Base-by-base conservation (phyloP, 2,888 invertebrate species). In the Quadroppia sp. region DNA sequence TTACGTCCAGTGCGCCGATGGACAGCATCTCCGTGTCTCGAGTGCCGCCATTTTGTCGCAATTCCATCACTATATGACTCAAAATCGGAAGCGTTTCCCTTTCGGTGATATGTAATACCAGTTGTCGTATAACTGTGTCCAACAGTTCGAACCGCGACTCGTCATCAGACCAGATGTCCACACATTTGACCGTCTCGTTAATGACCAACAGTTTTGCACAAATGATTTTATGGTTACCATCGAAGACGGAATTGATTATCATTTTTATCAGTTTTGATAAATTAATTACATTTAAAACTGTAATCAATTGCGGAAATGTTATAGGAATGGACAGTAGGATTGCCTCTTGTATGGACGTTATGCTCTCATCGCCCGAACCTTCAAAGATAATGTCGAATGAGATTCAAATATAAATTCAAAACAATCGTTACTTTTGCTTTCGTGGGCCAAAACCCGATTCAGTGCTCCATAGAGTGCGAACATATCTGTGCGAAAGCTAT, bases 91-190 rank as follows among this genome's bases (percentile, higher is more conserved):
- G 90, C 80, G 93, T 93, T 6, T 91, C 86, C 17, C 89, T 86
- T 80, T 94, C 94, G 0, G 89, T 87, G 2, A 95, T 84, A 81
- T 95, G 94, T 28, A 89, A 88, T 40, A 92, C 88, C 50, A 96
- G 83, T 80, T 95, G 94, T 77, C 90, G 89, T 81, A 94, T 92
- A 40, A 91, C 90, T 1, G 91, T 90, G 0, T 89, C 88, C 28
- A 96, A 84, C 6, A 96, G 86, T 74, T 92, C 87, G 80, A 89
- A 89, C 74, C 95, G 87, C 1, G 93, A 92, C 82, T 93, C 94
- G 91, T 82, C 42, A 82, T 82, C 88, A 88, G 80, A 89, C 88
- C 88, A 87, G 79, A 92, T 90, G 1, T 91, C 82, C 79, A 87
- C 86, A 23, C 90, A 89, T 15, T 88, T 87, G 4, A 91, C 88